phyloP scores from a whole-genome alignment of 1,140 invertebrate genomes.

The Drosophila sproati region DNA sequence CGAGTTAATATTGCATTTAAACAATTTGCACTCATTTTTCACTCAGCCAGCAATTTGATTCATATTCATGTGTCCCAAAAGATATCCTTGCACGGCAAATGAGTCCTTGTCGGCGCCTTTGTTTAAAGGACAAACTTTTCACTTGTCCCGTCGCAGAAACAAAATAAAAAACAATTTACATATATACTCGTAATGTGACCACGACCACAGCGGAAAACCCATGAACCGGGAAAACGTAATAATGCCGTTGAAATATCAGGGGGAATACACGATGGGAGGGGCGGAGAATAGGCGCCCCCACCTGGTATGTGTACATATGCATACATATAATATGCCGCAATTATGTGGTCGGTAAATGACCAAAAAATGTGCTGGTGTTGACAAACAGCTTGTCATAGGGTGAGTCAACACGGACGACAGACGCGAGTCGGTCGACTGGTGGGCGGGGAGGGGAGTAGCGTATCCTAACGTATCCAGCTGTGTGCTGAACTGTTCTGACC shows the following conservation, averaged over 20 bases:
- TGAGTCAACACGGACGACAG: not conserved
- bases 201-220: conserved; percentile 62
- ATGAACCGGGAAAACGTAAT: conserved; percentile 80
- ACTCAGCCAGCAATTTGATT: conserved; percentile 54
- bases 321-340: conserved; percentile 80
- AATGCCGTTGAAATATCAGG: conserved; percentile 51
- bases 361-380: conserved; percentile 83
- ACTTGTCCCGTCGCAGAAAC: conserved; percentile 34
- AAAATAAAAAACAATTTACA: conserved; percentile 52
- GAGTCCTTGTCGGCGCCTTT: conserved; percentile 56
- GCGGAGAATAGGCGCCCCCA: conserved; percentile 14
- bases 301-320: conserved; percentile 23
- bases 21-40: conserved; percentile 61
- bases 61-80: conserved; percentile 47
- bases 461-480: conserved; percentile 7
- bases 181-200: conserved; percentile 23
- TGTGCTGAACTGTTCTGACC: conserved; percentile 49
- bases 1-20: conserved; percentile 61
- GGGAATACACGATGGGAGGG: conserved; percentile 22
- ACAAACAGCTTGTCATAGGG: conserved; percentile 76
- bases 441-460: not conserved
- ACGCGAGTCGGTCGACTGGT: not conserved
- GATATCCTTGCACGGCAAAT: conserved; percentile 33
- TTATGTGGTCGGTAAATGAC: conserved; percentile 82
- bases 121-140: conserved; percentile 77